A percentile compares a stretch with the other conserved stretches of the same genome.
Conservation (phyloP, 2,888 invertebrate species). For the Meliscaeva auricollis region DNA sequence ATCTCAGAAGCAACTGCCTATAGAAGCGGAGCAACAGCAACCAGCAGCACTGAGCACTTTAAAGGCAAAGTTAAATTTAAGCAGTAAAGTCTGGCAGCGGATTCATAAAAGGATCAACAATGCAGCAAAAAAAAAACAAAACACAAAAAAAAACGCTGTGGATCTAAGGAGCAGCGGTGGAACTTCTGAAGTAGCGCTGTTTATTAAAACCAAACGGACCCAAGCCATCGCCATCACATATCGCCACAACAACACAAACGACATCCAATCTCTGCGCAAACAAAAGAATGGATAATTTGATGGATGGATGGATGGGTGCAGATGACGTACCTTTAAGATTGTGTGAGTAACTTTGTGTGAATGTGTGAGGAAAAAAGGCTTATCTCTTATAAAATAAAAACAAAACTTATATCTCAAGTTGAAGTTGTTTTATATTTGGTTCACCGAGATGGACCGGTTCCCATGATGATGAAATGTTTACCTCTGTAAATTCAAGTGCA, state of each 20-base stretch:
- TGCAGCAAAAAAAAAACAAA: slow-evolving; percentile 2
- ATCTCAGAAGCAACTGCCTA: no score
- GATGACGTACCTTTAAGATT: slow-evolving; percentile 47
- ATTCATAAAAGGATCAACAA: slow-evolving; percentile 68
- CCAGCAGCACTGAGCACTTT: slow-evolving; percentile 8
- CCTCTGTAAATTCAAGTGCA: slow-evolving; percentile 61
- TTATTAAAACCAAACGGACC: slow-evolving; percentile 66
- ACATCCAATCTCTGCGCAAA: slow-evolving; percentile 72
- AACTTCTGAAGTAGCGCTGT: slow-evolving; percentile 75
- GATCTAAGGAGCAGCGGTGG: slow-evolving; percentile 54
- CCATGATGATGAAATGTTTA: slow-evolving; percentile 62
- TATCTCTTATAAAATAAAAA: slow-evolving; percentile 21
- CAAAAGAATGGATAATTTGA: slow-evolving; percentile 76
- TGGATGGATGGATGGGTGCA: slow-evolving; percentile 74
- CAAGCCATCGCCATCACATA: slow-evolving; percentile 56
- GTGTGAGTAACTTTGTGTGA: neutral
- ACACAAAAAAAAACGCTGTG: slow-evolving; percentile 1
- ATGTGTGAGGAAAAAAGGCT: slow-evolving; percentile 28
- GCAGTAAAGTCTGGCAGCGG: slow-evolving; percentile 31
- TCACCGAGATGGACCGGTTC: slow-evolving; percentile 59
- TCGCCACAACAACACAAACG: slow-evolving; percentile 19
- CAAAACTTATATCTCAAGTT: slow-evolving; percentile 28
- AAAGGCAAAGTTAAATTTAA: slow-evolving; percentile 26
- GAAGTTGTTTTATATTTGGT: slow-evolving; percentile 39
- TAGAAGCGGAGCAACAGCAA: no score